Base-by-base conservation (phyloP, 2,888 invertebrate species). In the Drosophila neotestacea region DNA sequence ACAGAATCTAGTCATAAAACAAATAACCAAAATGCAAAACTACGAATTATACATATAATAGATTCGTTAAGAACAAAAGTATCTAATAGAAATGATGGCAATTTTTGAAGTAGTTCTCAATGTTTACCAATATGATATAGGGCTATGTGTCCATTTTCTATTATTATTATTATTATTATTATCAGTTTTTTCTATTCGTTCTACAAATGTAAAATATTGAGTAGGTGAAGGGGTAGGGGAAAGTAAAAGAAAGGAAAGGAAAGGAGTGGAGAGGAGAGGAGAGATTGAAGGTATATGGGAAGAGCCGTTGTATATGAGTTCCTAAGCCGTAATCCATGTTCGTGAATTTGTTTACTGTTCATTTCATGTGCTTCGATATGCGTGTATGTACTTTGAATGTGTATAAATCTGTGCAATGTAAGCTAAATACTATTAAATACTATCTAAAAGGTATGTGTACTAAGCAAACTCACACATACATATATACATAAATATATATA, bases 331-430 rank as follows among this genome's bases (percentile, higher is more conserved):
- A 86, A 83, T 85, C 88, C 88, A 85, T 81, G 88, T 86, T 85
- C 85, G 85, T 85, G 85, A 86, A 86, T 83, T 88, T 85, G 88
- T 88, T 87, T 86, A 73, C 76, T 85, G 88, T 87, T 85, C 73
- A 79, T 85, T 86, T 88, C 84, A 83, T 88, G 88, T 86, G 73
- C 85, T 85, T 86, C 61, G 82, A 87, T 85, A 82, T 85, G 80
- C 82, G 85, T 82, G 80, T 73, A 61, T 79, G 79, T 85, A 86
- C 79, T 85, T 87, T 79, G 59, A 85, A 83, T 88, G 83, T 85
- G 85, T 86, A 85, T 81, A 88, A 87, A 88, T 58, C 74, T 82
- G 79, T 84, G 85, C 85, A 86, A 79, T 85, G 59, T 83, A 83
- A 86, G 69, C 77, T 81, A 73, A 84, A 65, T 65, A 75, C 58